phyloP scores from a whole-genome alignment of 2,113 vertebrate genomes.

The Corythoichthys haematopterus region DNA sequence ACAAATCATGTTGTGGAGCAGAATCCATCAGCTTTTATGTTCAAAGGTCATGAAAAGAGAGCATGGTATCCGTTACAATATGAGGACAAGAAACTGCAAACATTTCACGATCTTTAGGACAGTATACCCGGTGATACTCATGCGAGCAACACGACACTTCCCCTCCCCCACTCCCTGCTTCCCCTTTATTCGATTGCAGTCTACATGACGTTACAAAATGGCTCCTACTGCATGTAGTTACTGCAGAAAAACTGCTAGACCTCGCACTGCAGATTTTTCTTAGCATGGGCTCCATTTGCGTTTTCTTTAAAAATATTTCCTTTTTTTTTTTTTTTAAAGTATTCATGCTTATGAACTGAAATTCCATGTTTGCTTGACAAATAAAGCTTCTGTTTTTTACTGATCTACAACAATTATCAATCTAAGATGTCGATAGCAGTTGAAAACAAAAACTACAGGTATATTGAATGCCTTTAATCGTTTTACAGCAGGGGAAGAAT shows the following conservation, averaged over 20 bases:
- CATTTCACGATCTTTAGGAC: neutral
- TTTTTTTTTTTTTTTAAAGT: neutral
- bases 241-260: neutral
- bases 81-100: neutral
- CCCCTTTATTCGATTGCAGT: slow-evolving; percentile 1
- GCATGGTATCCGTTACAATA: neutral
- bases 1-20: neutral
- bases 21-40: neutral
- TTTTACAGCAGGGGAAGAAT: too few species aligned
- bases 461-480: neutral
- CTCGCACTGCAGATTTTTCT: neutral
- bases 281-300: neutral
- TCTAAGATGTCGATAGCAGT: neutral
- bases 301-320: neutral
- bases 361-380: neutral
- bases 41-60: neutral
- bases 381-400: too few species aligned
- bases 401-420: too few species aligned
- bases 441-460: neutral
- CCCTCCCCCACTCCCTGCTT: slow-evolving; percentile 1
- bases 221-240: neutral
- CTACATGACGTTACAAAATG: neutral
- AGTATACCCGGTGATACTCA: neutral
- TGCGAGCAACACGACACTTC: neutral
- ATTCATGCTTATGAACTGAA: neutral